Percentiles rank a stretch among this genome's conserved stretches.
Conservation (phyloP, 2,888 invertebrate species). For the Lepidocyrtoides sp. region DNA sequence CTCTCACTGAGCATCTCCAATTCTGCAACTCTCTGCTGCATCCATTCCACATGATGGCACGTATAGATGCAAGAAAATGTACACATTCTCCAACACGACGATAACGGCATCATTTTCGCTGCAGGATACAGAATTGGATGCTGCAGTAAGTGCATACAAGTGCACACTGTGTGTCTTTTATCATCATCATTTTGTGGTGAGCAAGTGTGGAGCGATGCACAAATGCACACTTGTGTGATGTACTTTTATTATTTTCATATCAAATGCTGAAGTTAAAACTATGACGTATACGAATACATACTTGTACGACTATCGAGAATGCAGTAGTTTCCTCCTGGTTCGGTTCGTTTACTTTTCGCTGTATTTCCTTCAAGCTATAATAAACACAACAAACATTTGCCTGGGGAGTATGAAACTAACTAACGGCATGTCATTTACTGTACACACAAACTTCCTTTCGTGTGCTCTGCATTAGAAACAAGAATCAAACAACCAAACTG, state of each 20-base stretch:
- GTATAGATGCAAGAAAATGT: neutral
- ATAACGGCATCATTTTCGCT: conserved; percentile 64
- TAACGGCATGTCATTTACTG: neutral
- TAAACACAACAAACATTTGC: conserved; percentile 53
- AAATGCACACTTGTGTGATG: conserved; percentile 6
- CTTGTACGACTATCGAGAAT: too few relatives aligned
- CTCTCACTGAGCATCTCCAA: conserved; percentile 64
- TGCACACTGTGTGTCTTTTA: conserved; percentile 17
- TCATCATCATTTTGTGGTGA: neutral
- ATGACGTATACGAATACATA: too few relatives aligned
- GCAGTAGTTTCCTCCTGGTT: neutral
- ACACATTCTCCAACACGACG: neutral
- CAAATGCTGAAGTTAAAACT: too few relatives aligned
- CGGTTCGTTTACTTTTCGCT: neutral
- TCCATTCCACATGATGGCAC: conserved; percentile 1
- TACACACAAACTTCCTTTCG: neutral
- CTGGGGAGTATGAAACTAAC: conserved; percentile 8
- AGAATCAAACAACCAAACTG: conserved; percentile 40
- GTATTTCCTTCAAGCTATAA: neutral
- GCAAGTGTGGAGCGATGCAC: neutral
- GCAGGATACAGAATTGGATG: conserved; percentile 54
- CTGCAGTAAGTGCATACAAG: conserved; percentile 58
- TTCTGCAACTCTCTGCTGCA: too few relatives aligned
- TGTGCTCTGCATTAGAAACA: conserved; percentile 4
- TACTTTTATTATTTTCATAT: too few relatives aligned